Conservation (phyloP, 2,113 vertebrate species). For the Isichthys henryi region DNA sequence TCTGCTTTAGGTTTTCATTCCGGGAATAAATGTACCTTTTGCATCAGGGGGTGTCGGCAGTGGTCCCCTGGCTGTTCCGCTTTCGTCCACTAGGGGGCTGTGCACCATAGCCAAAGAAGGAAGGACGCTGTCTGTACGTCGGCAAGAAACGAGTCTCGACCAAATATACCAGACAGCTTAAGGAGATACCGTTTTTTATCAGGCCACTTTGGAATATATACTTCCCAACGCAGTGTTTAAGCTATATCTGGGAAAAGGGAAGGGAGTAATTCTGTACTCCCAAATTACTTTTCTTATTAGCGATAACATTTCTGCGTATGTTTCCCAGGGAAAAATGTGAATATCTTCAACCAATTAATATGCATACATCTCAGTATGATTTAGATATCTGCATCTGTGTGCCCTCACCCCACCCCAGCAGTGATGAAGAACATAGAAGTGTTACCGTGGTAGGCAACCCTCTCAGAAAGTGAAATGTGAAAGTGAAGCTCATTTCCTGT, state of each 20-base stretch:
- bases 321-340: neutral
- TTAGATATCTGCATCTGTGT: neutral
- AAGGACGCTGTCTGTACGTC: constrained; percentile 19
- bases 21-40: constrained; percentile 25
- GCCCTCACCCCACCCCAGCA: neutral
- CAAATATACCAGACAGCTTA: neutral
- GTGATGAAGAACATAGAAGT: neutral
- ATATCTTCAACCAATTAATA: neutral
- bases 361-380: neutral
- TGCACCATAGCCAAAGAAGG: constrained; percentile 56
- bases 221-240: neutral
- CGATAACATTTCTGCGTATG: neutral
- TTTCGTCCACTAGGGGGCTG: constrained; percentile 68
- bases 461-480: neutral
- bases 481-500: neutral
- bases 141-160: neutral
- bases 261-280: neutral
- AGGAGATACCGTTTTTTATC: neutral
- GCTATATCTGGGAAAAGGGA: neutral
- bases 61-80: constrained; percentile 41
- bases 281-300: neutral
- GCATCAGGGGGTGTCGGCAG: neutral
- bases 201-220: neutral
- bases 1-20: constrained; percentile 31
- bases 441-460: neutral